phyloP scores from a whole-genome alignment of 2,888 invertebrate genomes.

The Archips xylosteana region DNA sequence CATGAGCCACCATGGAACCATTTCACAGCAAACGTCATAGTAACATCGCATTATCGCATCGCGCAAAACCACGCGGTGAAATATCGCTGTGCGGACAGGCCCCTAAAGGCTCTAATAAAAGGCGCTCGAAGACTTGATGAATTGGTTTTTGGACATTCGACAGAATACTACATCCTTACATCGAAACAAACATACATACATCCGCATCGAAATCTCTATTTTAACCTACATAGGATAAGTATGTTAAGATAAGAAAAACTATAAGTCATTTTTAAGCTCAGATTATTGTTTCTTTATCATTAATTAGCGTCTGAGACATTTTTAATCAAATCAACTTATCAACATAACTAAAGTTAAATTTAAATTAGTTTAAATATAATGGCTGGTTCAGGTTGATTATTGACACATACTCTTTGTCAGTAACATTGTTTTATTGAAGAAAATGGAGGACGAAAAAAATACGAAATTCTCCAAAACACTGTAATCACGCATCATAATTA shows the following conservation, averaged over 20 bases:
- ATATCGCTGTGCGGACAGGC: no score
- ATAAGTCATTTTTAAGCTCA: background rate
- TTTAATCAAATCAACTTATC: background rate
- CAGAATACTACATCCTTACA: background rate
- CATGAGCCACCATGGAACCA: no score
- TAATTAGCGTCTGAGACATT: conserved; percentile 6
- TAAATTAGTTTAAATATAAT: background rate
- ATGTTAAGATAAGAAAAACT: conserved; percentile 3
- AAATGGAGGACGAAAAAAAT: background rate
- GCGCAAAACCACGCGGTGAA: no score
- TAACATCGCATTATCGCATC: no score
- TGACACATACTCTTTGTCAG: no score
- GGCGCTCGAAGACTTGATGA: background rate
- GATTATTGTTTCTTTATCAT: conserved; percentile 15
- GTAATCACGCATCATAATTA: conserved; percentile 23
- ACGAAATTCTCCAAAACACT: conserved; percentile 1
- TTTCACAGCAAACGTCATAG: no score
- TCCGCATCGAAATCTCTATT: background rate
- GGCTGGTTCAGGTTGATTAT: no score
- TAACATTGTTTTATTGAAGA: background rate
- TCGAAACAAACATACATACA: background rate
- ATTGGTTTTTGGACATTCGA: no score
- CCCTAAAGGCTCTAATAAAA: no score
- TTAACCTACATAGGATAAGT: background rate
- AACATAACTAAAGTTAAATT: background rate